phyloP scores from a whole-genome alignment of 2,113 vertebrate species.

The Tragelaphus buxtoni region DNA sequence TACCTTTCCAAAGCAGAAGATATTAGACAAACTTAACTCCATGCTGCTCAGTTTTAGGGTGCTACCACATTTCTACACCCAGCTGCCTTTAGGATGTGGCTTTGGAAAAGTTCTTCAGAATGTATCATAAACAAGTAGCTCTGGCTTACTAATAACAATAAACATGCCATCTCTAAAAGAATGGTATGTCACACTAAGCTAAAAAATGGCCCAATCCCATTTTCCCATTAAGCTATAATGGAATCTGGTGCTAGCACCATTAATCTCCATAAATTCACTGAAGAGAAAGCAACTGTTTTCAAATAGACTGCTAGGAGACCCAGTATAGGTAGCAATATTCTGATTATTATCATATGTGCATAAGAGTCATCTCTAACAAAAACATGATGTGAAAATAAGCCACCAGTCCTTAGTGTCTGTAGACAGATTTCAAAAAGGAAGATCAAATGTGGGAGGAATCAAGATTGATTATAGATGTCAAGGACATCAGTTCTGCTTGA shows the following conservation, averaged over 20 bases:
- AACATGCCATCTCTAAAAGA: background rate
- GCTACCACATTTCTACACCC: background rate
- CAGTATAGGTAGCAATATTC: background rate
- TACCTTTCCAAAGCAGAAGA: background rate
- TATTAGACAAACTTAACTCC: background rate
- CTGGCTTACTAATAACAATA: background rate
- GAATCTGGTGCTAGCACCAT: background rate
- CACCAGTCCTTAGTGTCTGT: background rate
- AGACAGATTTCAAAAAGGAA: constrained; percentile 43
- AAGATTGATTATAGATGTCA: constrained; percentile 73
- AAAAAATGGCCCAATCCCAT: background rate
- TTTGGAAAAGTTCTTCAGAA: constrained; percentile 2
- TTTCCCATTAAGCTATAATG: constrained; percentile 22
- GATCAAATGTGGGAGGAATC: constrained; percentile 59
- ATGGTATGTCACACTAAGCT: background rate
- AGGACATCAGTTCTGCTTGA: constrained; percentile 70
- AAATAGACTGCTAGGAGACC: background rate
- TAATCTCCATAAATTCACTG: constrained; percentile 34
- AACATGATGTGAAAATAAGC: constrained; percentile 16
- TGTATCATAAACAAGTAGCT: background rate
- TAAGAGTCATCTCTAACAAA: constrained; percentile 28
- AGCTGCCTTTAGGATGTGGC: background rate
- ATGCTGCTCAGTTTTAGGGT: background rate
- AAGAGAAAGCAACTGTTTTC: constrained; percentile 32
- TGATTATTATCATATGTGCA: background rate